Base-by-base conservation (phyloP, 2,113 vertebrate genomes). In the Cervus canadensis region DNA sequence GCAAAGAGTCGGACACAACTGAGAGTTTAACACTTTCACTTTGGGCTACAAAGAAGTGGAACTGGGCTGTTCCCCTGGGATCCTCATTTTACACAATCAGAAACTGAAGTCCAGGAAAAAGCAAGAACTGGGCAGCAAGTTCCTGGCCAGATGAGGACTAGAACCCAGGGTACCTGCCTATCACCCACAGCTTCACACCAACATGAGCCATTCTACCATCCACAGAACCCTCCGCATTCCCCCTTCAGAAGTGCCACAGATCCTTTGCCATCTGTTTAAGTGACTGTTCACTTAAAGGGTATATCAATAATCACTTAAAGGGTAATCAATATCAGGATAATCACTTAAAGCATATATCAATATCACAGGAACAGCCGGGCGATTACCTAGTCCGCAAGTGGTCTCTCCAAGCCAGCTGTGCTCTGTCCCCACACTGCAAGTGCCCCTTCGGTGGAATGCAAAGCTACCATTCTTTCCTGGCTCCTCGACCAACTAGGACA, bases 351-450 rank as follows among this genome's bases (percentile, higher is more conserved):
- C 36, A 43, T 43, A 4, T 71, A 43, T 76, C 23, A 43, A 43
- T 26, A 76, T 43, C 71, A 76, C 21, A 26, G 71, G 7, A 14
- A 25, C 0, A 30, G 33, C 45, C 26, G 12, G 12, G 5, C 8
- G 0, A 7, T n/a, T 19, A 19, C 16, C 76, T 76, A 17, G 71
- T 48, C 62, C 4, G 6, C 7, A n/a, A 3, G 40, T 16, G 23
- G 6, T 3, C 45, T 62, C 33, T 13, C 64, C 54, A 23, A 40
- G 19, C 59, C 8, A 23, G 71, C n/a, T 48, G 48, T 8, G 19
- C 28, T 28, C 84, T 33, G 0, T 1, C 5, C 36, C 33, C 33
- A 9, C 17, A 2, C n/a, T 40, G 30, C 48, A n/a, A 16, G 36
- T 11, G 21, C 40, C 28, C 87, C 54, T 62, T 23, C 15, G 3